These are phyloP conservation scores for Drosophila biarmipes DNA, from an alignment of 1,140 invertebrate species.

Conservation along the genomic window DNA sequence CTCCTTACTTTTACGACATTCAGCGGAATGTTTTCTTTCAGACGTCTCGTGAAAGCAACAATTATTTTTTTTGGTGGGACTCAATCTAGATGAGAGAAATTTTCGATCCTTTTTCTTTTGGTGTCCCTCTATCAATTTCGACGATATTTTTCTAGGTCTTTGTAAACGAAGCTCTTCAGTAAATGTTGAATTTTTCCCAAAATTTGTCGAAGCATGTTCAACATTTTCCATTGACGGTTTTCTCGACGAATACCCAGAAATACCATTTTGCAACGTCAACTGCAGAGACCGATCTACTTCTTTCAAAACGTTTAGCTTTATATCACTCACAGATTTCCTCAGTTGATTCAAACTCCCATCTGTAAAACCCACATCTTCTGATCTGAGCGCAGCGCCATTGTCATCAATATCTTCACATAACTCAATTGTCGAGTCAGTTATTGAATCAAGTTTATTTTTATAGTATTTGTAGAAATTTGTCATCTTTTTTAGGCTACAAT, in stretches of 20 bases:
- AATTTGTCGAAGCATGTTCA: background rate
- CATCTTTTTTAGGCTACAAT: background rate
- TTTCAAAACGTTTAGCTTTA: conserved; percentile 5
- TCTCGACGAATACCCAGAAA: background rate
- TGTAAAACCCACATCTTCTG: background rate
- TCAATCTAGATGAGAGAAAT: background rate
- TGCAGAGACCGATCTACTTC: background rate
- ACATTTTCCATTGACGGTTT: background rate
- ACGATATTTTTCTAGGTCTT: background rate
- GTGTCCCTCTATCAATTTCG: background rate
- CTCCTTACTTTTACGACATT: background rate
- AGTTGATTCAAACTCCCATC: background rate
- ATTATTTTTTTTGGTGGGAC: background rate
- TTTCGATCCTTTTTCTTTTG: background rate
- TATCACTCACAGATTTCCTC: conserved; percentile 1
- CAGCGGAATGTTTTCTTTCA: background rate
- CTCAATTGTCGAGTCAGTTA: background rate
- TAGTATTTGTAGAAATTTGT: background rate
- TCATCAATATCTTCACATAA: background rate
- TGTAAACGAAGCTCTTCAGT: background rate
- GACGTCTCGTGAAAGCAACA: background rate
- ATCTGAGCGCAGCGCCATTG: background rate
- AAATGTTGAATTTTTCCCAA: background rate
- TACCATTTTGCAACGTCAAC: too few relatives aligned
- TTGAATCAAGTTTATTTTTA: background rate